Evolutionary conservation across 2,797 vertebrate species (phyloP).

Genomic region (Gymnoscopelus microlampas): DNA sequence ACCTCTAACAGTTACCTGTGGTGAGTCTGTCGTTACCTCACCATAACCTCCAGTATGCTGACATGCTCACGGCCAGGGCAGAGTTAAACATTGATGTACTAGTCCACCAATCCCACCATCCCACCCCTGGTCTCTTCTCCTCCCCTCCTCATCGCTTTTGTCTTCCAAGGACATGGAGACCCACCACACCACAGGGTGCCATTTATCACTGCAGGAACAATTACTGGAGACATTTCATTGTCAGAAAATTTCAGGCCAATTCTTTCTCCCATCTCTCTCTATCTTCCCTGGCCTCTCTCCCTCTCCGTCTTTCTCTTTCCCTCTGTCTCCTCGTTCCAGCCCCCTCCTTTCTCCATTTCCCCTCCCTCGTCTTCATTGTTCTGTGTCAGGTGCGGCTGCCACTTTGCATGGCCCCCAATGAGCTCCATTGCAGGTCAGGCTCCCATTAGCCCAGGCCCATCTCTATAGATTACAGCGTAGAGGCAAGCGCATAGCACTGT

Average conservation of each 20-base stretch:
- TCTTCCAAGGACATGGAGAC: slow-evolving; percentile 80
- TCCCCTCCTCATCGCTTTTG: slow-evolving; percentile 62
- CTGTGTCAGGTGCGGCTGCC: slow-evolving; percentile 22
- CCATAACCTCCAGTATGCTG: slow-evolving; percentile 65
- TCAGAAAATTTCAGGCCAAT: slow-evolving; percentile 77
- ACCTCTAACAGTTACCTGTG: no score
- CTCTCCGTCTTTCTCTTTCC: slow-evolving; percentile 35
- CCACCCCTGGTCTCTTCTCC: slow-evolving; percentile 27
- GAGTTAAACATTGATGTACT: slow-evolving; percentile 70
- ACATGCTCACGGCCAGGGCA: slow-evolving; percentile 52
- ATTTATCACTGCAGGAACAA: slow-evolving; percentile 82
- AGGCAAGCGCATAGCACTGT: slow-evolving; percentile 46
- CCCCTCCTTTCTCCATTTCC: slow-evolving; percentile 22
- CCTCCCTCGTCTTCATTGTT: background rate
- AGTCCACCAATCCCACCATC: slow-evolving; percentile 49
- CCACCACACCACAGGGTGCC: slow-evolving; percentile 71
- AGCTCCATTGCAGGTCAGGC: slow-evolving; percentile 76
- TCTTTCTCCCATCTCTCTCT: slow-evolving; percentile 60
- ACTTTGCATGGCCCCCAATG: slow-evolving; percentile 65
- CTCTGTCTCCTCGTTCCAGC: slow-evolving; percentile 36
- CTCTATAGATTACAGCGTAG: slow-evolving; percentile 71
- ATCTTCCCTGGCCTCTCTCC: slow-evolving; percentile 45
- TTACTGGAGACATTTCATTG: slow-evolving; percentile 82
- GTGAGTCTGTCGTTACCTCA: background rate
- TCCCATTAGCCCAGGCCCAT: slow-evolving; percentile 74